Conservation (phyloP, 2,797 vertebrate species). For the Malurus splendens region DNA sequence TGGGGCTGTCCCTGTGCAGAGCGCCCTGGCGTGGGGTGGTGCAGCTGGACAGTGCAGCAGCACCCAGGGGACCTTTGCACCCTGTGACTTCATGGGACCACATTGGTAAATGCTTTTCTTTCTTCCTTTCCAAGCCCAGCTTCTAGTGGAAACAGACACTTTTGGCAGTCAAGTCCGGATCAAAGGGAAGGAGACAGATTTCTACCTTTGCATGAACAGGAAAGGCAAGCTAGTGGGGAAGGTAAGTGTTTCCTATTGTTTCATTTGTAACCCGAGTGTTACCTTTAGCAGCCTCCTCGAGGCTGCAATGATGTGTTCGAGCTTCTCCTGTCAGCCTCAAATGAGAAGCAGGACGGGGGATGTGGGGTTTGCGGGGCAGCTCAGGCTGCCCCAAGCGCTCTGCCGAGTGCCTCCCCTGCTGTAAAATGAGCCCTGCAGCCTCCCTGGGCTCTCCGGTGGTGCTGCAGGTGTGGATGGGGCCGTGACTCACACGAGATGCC, state of each 20-base stretch:
- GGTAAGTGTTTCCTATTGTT: slow-evolving; percentile 72
- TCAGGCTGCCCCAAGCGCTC: not conserved
- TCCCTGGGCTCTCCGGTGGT: not conserved
- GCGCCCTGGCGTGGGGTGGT: rapidly evolving
- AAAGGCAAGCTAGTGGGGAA: slow-evolving; percentile 86
- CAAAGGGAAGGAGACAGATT: slow-evolving; percentile 86
- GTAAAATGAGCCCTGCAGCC: not conserved
- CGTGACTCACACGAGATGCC: not conserved
- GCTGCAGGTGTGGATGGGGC: not conserved
- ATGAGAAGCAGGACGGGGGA: not conserved
- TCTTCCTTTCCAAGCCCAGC: slow-evolving; percentile 85
- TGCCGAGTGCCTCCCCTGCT: not conserved
- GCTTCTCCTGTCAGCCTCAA: slow-evolving; percentile 1
- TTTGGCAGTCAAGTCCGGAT: slow-evolving; percentile 90
- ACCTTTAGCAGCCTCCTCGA: slow-evolving; percentile 15
- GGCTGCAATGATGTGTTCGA: slow-evolving; percentile 5
- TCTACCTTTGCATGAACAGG: slow-evolving; percentile 88
- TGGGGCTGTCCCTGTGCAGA: not conserved
- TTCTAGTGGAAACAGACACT: slow-evolving; percentile 88
- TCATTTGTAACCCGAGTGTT: slow-evolving; percentile 21
- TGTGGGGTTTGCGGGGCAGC: not conserved
- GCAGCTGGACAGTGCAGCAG: not conserved
- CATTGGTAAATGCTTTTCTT: slow-evolving; percentile 50
- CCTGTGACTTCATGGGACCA: not conserved
- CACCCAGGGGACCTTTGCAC: not conserved